Conservation (phyloP, 2,113 vertebrate genomes). For the Sardina pilchardus region DNA sequence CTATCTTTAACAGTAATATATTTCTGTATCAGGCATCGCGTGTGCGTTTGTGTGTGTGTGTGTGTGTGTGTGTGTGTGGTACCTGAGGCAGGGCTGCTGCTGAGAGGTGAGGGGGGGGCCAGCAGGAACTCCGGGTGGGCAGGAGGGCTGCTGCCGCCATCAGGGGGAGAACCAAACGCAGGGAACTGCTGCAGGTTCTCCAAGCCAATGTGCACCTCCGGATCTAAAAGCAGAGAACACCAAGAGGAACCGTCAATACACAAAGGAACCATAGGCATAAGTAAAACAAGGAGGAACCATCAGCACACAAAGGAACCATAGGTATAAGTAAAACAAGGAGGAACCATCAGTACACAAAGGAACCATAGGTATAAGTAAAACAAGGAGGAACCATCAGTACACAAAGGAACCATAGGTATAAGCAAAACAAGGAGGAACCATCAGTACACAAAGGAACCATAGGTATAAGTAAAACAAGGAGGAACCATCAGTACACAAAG, state of each 20-base stretch:
- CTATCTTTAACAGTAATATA: too few relatives aligned
- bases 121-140: slow-evolving; percentile 62
- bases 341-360: background rate
- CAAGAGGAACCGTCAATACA: background rate
- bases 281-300: background rate
- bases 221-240: slow-evolving; percentile 72
- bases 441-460: background rate
- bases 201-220: slow-evolving; percentile 94
- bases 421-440: background rate
- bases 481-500: background rate
- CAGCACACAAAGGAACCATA: background rate
- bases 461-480: too few relatives aligned
- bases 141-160: slow-evolving; percentile 55
- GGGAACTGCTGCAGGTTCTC: slow-evolving; percentile 98
- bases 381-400: background rate
- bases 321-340: background rate
- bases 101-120: slow-evolving; percentile 67
- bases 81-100: slow-evolving; percentile 72
- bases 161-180: slow-evolving; percentile 81
- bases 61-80: slow-evolving; percentile 26
- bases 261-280: background rate
- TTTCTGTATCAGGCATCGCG: background rate
- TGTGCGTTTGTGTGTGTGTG: background rate
- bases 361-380: background rate
- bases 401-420: background rate